Evolutionary conservation across 2,113 vertebrate genomes (phyloP).

Genomic region (Orthochromis indermauri): DNA sequence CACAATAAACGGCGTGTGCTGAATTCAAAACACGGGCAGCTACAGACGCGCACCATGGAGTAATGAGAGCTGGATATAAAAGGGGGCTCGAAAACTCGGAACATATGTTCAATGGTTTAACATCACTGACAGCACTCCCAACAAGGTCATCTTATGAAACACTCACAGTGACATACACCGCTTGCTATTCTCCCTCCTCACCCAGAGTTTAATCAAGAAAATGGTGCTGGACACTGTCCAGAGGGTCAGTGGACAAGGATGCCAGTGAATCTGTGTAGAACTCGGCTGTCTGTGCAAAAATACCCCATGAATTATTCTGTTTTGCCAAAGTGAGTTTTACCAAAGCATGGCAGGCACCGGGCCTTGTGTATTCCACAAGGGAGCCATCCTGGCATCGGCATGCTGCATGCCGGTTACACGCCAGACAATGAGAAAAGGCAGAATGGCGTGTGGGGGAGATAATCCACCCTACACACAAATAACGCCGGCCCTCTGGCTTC

Average conservation of each 20-base stretch:
- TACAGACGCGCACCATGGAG: neutral
- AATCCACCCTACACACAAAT: conserved; percentile 47
- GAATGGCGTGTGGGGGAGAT: conserved; percentile 42
- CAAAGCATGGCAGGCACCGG: neutral
- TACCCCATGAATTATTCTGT: neutral
- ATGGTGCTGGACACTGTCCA: conserved; percentile 28
- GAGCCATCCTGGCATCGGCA: conserved; percentile 33
- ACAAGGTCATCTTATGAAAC: conserved; percentile 13
- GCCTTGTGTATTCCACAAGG: neutral
- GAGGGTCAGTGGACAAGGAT: neutral
- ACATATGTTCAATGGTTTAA: conserved; percentile 13
- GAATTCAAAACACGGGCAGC: neutral
- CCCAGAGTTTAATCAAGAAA: conserved; percentile 8
- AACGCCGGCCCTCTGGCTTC: conserved; percentile 44
- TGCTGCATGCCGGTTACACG: conserved; percentile 12
- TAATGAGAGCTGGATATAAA: neutral
- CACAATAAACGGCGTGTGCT: neutral
- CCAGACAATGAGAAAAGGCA: conserved; percentile 49
- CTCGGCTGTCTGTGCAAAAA: neutral
- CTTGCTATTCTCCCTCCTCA: neutral
- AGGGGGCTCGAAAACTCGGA: neutral
- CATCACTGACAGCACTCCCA: neutral
- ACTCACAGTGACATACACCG: neutral
- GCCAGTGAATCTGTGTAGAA: neutral
- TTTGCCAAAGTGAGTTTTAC: conserved; percentile 1